These are phyloP conservation scores for Petrocephalus zakoni DNA, from an alignment of 2,113 vertebrate genomes.

Conservation along the genomic window DNA sequence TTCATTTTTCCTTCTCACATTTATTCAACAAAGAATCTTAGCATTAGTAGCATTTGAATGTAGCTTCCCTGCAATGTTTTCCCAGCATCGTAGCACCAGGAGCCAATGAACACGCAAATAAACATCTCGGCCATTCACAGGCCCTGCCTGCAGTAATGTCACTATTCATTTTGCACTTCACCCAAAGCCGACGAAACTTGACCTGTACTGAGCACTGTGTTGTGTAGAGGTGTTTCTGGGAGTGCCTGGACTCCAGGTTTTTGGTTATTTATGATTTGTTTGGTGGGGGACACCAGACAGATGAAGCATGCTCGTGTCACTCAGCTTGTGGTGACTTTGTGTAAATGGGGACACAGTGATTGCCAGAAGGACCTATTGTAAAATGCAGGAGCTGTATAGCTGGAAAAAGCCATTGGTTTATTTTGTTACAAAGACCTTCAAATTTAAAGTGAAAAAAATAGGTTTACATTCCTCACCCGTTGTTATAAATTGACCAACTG, in stretches of 20 bases:
- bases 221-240: slow-evolving; percentile 6
- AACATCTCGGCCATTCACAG: slow-evolving; percentile 18
- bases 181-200: background rate
- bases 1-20: background rate
- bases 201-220: background rate
- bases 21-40: background rate
- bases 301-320: slow-evolving; percentile 16
- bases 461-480: background rate
- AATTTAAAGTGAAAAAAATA: background rate
- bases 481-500: background rate
- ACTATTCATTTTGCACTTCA: background rate
- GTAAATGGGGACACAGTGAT: slow-evolving; percentile 26
- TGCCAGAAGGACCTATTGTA: slow-evolving; percentile 11
- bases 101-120: slow-evolving; percentile 40
- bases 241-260: background rate
- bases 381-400: slow-evolving; percentile 35
- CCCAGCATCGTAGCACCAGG: background rate
- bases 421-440: slow-evolving; percentile 15
- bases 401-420: slow-evolving; percentile 36
- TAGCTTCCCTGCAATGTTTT: slow-evolving; percentile 29
- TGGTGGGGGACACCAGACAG: background rate
- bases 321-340: slow-evolving; percentile 17
- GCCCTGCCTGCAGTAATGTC: background rate
- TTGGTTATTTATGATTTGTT: slow-evolving; percentile 16
- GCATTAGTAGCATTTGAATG: background rate